Evolutionary conservation across 2,797 vertebrate genomes (phyloP).

Genomic region (Amphiprion clarkii): DNA sequence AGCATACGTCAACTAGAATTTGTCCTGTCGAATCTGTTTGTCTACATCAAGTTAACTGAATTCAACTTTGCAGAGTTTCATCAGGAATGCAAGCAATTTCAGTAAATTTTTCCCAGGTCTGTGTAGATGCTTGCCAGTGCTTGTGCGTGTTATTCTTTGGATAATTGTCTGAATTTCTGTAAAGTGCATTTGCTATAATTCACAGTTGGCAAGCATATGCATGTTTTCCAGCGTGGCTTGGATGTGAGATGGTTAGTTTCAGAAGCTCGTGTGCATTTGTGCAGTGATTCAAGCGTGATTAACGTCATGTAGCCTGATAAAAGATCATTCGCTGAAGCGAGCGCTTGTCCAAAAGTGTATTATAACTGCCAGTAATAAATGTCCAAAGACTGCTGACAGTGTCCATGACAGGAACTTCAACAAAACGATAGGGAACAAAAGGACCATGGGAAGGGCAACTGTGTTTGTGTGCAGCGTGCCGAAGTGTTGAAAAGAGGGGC

Average conservation of each 20-base stretch:
- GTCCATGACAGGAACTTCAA: constrained; percentile 78
- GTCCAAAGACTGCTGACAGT: constrained; percentile 69
- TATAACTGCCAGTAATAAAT: constrained; percentile 50
- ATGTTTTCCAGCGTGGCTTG: constrained; percentile 55
- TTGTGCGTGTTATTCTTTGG: constrained; percentile 64
- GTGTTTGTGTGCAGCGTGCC: constrained; percentile 81
- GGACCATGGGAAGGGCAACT: constrained; percentile 84
- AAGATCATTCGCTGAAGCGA: constrained; percentile 18
- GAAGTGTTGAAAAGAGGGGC: constrained; percentile 87
- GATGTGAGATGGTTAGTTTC: constrained; percentile 34
- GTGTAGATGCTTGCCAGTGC: constrained; percentile 47
- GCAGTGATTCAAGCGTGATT: constrained; percentile 15
- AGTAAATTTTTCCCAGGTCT: constrained; percentile 22
- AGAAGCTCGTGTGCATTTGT: constrained; percentile 31
- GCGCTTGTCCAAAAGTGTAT: constrained; percentile 32
- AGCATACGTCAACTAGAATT: constrained; percentile 4
- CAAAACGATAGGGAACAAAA: constrained; percentile 79
- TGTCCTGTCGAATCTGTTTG: not conserved
- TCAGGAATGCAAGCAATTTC: constrained; percentile 25
- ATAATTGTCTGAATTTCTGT: constrained; percentile 66
- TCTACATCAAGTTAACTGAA: constrained; percentile 4
- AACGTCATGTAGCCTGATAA: not conserved
- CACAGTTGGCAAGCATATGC: constrained; percentile 65
- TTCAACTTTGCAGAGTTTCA: constrained; percentile 15
- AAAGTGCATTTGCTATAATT: constrained; percentile 62